Evolutionary conservation across 2,797 vertebrate genomes (phyloP).

Genomic region (Ctenopoma kingsleyae): DNA sequence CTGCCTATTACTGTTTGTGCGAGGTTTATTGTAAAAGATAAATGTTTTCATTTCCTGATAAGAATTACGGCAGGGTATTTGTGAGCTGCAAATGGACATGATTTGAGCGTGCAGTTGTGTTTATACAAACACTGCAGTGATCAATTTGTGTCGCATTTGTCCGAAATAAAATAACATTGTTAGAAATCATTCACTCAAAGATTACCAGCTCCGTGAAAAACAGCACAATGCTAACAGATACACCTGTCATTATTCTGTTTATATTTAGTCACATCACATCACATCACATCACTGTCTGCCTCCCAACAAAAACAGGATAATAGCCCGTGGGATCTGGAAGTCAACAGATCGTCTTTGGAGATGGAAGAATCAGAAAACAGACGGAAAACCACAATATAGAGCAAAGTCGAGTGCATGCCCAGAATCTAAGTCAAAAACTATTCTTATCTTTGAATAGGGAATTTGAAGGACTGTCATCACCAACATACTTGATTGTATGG

Average conservation of each 20-base stretch:
- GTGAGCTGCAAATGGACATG: not conserved
- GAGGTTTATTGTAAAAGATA: not conserved
- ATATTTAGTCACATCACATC: slow-evolving; percentile 45
- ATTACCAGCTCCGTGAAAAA: slow-evolving; percentile 2
- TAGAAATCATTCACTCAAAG: slow-evolving; percentile 8
- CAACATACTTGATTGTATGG: slow-evolving; percentile 16
- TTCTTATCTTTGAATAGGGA: slow-evolving; percentile 37
- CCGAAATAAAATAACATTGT: slow-evolving; percentile 6
- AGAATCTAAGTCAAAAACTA: slow-evolving; percentile 25
- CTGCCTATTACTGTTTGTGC: not conserved
- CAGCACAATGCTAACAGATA: slow-evolving; percentile 20
- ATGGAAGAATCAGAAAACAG: slow-evolving; percentile 41
- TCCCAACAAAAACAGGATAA: slow-evolving; percentile 32
- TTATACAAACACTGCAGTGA: not conserved
- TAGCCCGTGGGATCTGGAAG: slow-evolving; percentile 41
- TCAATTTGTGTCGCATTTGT: slow-evolving; percentile 6
- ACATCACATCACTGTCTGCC: slow-evolving; percentile 27
- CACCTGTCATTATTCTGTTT: slow-evolving; percentile 34
- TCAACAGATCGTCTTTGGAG: slow-evolving; percentile 37
- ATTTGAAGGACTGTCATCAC: slow-evolving; percentile 37
- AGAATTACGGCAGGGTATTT: not conserved
- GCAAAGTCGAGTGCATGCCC: slow-evolving; percentile 3
- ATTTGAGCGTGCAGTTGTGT: not conserved
- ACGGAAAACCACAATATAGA: slow-evolving; percentile 18
- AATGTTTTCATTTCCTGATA: not conserved